Conservation (phyloP, 2,888 invertebrate genomes). For the Drymonia ruficornis region DNA sequence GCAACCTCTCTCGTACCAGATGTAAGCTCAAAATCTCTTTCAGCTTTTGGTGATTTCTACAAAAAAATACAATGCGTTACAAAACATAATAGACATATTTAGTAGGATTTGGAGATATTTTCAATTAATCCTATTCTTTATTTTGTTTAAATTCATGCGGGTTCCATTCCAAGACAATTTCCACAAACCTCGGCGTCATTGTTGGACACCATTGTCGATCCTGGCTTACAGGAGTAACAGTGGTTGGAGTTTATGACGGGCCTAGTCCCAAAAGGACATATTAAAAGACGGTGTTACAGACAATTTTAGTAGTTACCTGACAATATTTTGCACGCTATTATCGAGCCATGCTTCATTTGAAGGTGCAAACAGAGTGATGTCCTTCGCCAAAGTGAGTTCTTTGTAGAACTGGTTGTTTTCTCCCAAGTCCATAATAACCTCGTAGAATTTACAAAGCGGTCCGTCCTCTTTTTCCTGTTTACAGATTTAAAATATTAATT, state of each 20-base stretch:
- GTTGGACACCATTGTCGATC: too few species aligned
- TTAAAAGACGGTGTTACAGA: neutral
- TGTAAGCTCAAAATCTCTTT: conserved; percentile 93
- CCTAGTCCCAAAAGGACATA: too few species aligned
- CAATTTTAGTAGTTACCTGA: conserved; percentile 60
- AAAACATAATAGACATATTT: neutral
- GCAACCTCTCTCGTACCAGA: conserved; percentile 90
- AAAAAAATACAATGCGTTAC: conserved; percentile 11
- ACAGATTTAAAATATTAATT: conserved; percentile 25
- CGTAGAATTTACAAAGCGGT: conserved; percentile 92
- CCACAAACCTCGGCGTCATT: too few species aligned
- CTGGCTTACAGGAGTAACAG: too few species aligned
- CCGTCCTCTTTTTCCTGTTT: conserved; percentile 78
- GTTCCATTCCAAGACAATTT: too few species aligned
- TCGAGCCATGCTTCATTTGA: conserved; percentile 94
- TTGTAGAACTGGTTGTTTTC: conserved; percentile 88
- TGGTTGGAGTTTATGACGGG: too few species aligned
- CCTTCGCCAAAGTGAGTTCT: conserved; percentile 88
- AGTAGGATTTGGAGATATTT: too few species aligned
- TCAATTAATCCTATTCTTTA: too few species aligned
- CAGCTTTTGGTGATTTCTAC: conserved; percentile 88
- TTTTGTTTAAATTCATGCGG: too few species aligned
- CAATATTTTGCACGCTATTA: conserved; percentile 88
- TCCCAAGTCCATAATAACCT: conserved; percentile 91
- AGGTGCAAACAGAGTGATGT: conserved; percentile 95